Evolutionary conservation across 2,113 vertebrate species (phyloP).

Genomic region (Cottus gobio): DNA sequence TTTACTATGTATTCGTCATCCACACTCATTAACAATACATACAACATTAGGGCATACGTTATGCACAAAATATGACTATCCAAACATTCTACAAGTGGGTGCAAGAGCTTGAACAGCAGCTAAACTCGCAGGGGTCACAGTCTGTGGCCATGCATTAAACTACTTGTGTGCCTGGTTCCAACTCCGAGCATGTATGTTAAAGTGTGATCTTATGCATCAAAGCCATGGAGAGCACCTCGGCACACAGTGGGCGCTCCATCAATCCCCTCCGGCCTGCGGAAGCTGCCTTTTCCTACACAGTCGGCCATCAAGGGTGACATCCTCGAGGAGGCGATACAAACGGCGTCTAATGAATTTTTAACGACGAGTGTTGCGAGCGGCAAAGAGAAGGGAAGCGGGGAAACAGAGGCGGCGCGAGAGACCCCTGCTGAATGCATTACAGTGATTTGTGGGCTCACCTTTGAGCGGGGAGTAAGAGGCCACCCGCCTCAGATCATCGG

Average conservation of each 20-base stretch:
- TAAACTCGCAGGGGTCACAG: slow-evolving; percentile 43
- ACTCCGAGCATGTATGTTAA: slow-evolving; percentile 31
- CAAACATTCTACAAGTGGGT: slow-evolving; percentile 23
- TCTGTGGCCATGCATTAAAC: slow-evolving; percentile 35
- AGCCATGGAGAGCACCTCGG: slow-evolving; percentile 50
- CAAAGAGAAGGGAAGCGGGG: slow-evolving; percentile 36
- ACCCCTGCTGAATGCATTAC: slow-evolving; percentile 71
- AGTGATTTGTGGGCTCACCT: slow-evolving; percentile 82
- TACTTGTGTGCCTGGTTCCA: slow-evolving; percentile 30
- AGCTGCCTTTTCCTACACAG: slow-evolving; percentile 62
- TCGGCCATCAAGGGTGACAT: slow-evolving; percentile 75
- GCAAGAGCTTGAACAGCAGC: slow-evolving; percentile 24
- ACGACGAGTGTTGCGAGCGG: slow-evolving; percentile 60
- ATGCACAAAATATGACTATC: slow-evolving; percentile 8
- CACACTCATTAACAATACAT: neutral
- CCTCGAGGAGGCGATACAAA: slow-evolving; percentile 75
- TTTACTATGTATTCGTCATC: neutral
- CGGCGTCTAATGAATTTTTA: slow-evolving; percentile 82
- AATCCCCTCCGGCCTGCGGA: slow-evolving; percentile 66
- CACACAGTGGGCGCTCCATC: slow-evolving; percentile 56
- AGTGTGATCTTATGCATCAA: slow-evolving; percentile 56
- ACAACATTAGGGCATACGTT: neutral
- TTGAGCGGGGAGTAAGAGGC: slow-evolving; percentile 63
- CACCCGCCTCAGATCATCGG: slow-evolving; percentile 69
- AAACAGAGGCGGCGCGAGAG: slow-evolving; percentile 38